Base-by-base conservation (phyloP, 2,797 vertebrate genomes). In the Botia kubotai region DNA sequence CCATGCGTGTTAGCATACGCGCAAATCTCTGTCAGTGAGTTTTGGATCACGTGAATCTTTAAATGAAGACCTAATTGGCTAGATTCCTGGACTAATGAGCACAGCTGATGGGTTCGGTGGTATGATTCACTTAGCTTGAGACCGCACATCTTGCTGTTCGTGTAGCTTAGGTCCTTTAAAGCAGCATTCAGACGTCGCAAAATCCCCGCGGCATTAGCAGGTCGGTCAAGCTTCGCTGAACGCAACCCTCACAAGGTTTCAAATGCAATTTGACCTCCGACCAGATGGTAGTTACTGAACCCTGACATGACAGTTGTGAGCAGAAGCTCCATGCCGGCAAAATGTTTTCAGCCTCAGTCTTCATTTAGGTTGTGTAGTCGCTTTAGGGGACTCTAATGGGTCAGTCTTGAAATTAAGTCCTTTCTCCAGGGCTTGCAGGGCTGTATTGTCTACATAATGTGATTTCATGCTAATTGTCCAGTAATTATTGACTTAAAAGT, bases 21-120 rank as follows among this genome's bases (percentile, higher is more conserved):
- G 1, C 10, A 46, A 46, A 46, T 67, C 65, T 33, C 13, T 67
- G 55, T 72, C 29, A 0, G 39, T 46, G 53, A 16, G 50, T 62
- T 74, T 74, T 62, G 67, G 36, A 63, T 82, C 60, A 67, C 23
- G 8, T 67, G 17, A 55, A 23, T 26, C 57, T 70, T 63, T 55
- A 63, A 50, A 60, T 62, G 67, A 63, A 67, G 79, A 39, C 52
- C 78, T 75, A 86, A 75, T 83, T 83, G 78, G 72, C 57, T 57
- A 66, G 63, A 73, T 75, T 86, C 79, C 78, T 66, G 39, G 46
- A 36, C 72, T 79, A 75, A 74, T 75, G 75, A 66, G 80, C 48
- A 26, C 11, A 73, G 71, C 19, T 62, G 69, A 62, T 50, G 63
- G 66, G 75, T 46, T 58, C 48, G 43, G 39, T 83, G 58, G 26